These are phyloP conservation scores for Girardinus metallicus DNA, from an alignment of 2,797 vertebrate species.

Conservation along the genomic window DNA sequence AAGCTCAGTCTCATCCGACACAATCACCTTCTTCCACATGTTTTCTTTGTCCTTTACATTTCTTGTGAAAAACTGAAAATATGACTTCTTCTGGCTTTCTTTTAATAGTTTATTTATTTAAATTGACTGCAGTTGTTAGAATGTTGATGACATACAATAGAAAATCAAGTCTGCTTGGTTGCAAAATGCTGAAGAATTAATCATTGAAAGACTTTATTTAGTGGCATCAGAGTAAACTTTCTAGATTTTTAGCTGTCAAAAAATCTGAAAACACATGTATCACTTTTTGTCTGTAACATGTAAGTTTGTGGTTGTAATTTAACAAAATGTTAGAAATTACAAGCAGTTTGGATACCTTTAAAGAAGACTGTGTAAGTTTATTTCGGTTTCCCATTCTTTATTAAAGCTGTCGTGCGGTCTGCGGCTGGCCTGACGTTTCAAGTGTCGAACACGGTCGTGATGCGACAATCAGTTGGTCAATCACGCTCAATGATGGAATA, in stretches of 20 bases:
- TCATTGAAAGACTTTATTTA: not conserved
- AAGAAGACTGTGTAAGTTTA: too few relatives aligned
- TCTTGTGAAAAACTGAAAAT: not conserved
- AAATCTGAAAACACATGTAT: not conserved
- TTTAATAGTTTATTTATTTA: not conserved
- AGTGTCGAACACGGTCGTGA: constrained; percentile 5
- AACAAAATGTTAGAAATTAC: not conserved
- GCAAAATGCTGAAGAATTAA: not conserved
- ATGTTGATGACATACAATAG: not conserved
- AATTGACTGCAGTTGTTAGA: not conserved
- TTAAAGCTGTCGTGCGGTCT: constrained; percentile 1
- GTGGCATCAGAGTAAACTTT: not conserved
- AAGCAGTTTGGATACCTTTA: not conserved
- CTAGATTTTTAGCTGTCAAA: not conserved
- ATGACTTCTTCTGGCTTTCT: not conserved
- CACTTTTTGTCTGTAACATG: not conserved
- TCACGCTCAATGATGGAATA: constrained; percentile 60
- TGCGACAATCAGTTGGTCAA: constrained; percentile 49
- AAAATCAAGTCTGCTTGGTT: not conserved
- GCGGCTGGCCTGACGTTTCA: not conserved
- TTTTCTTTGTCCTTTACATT: not conserved
- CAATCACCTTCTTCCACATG: not conserved
- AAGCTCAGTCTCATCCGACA: not conserved
- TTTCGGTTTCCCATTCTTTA: constrained; percentile 6
- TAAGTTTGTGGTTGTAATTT: not conserved